Evolutionary conservation across 2,113 vertebrate species (phyloP), one percentile per base, ranked within the genome.

Genomic region (Jaculus jaculus): DNA sequence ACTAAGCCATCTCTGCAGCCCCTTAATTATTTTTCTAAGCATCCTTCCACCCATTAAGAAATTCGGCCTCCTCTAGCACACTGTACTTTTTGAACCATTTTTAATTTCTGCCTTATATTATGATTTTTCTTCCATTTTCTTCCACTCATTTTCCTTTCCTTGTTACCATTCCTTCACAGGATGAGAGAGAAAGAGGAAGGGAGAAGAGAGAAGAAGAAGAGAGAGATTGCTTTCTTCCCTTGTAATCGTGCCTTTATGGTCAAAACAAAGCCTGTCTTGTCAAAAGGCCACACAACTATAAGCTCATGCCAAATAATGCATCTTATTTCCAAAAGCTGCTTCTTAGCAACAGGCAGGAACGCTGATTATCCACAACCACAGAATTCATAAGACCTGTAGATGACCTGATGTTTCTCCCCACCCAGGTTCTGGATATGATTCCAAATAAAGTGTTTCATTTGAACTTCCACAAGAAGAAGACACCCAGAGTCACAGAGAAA

Each of bases 261-360:
- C 72, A 86, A 17, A 85, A 87, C 51, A 90, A 80, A 93, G 26
- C 34, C 66, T 93, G 6, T 68, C n/a, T 90, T 87, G 68, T 71
- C 69, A 79, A 93, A 87, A 91, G 69, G 47, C 28, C 74, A 75
- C 2, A 1, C 21, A 84, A 32, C 37, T 75, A 37, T 61, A 89
- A 94, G n/a, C 17, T 39, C 20, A n/a, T 51, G 8, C 32, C 24
- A 86, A 86, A 65, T 69, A 71, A 80, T n/a, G 18, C 7, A 81
- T 60, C 72, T 83, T 82, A 61, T 85, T 82, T 80, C 74, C 58
- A 26, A 89, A 89, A 66, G 34, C 34, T 75, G 5, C 30, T 73
- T 71, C 60, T 75, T 51, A 83, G 82, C 47, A 88, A 10, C 69
- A 72, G 15, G 5, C 21, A 83, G 42, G 63, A 39, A 78, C 37